Conservation (phyloP, 2,797 vertebrate genomes). For the Poeciliopsis paucimaculata region DNA sequence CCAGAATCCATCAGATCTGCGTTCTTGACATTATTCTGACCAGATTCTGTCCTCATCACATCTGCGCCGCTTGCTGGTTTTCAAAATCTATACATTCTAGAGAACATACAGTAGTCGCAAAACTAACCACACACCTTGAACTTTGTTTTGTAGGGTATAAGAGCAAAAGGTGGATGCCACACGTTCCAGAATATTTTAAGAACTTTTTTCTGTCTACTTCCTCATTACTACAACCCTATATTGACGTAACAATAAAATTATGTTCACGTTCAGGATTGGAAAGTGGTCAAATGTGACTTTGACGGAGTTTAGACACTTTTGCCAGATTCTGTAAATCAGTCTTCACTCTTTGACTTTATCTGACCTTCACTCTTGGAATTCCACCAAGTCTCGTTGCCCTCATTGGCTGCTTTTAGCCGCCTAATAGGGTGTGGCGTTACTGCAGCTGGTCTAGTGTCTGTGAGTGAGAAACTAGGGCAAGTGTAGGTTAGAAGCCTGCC, state of each 20-base stretch:
- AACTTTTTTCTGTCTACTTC: not conserved
- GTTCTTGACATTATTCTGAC: conserved; percentile 11
- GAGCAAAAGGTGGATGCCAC: not conserved
- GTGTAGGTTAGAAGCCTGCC: conserved; percentile 39
- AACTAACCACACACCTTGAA: not conserved
- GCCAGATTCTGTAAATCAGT: conserved; percentile 25
- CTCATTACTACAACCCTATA: not conserved
- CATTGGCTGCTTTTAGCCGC: conserved; percentile 59
- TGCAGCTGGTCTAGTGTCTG: conserved; percentile 55
- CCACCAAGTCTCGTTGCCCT: conserved; percentile 43
- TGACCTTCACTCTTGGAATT: conserved; percentile 56
- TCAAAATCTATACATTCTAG: not conserved
- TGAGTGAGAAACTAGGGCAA: conserved; percentile 55
- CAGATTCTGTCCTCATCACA: conserved; percentile 14
- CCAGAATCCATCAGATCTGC: not conserved
- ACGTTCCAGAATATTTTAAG: not conserved
- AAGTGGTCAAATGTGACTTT: not conserved
- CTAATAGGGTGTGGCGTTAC: conserved; percentile 52
- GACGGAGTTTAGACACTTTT: not conserved
- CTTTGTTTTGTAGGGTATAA: not conserved
- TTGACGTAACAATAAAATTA: not conserved
- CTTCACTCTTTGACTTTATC: conserved; percentile 47
- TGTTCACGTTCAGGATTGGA: not conserved
- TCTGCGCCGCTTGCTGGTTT: not conserved
- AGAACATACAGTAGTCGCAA: not conserved